Percentiles rank a stretch among this genome's conserved stretches.
These are phyloP conservation scores for Caenorhabditis inopinata DNA, from an alignment of 1,140 invertebrate genomes.

Conservation along the genomic window DNA sequence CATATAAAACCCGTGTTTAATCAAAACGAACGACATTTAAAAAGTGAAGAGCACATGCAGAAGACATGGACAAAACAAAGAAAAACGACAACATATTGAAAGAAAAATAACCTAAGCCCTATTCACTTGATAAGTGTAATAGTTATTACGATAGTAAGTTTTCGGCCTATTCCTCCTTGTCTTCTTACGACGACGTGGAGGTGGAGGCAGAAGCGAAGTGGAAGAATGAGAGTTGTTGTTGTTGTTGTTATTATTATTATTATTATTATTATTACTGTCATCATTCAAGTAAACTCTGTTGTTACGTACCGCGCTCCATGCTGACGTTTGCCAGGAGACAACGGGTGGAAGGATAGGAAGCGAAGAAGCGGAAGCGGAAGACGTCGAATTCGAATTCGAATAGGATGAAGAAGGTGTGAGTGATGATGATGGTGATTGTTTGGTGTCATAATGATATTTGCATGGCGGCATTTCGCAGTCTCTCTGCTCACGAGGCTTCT, in stretches of 20 bases:
- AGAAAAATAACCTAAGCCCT: background rate
- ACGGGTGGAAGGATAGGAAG: slow-evolving; percentile 30
- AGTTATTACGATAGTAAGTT: slow-evolving; percentile 4
- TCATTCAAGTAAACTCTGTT: background rate
- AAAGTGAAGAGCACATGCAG: slow-evolving; percentile 31
- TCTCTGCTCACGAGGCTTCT: slow-evolving; percentile 47
- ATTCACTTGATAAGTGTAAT: slow-evolving; percentile 28
- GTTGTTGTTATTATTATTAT: background rate
- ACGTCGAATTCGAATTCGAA: background rate
- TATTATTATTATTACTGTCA: background rate
- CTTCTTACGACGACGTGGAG: slow-evolving; percentile 32
- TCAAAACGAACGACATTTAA: background rate
- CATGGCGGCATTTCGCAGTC: slow-evolving; percentile 45
- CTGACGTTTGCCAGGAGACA: slow-evolving; percentile 37
- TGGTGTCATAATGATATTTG: background rate
- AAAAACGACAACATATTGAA: background rate
- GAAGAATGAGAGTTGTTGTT: background rate
- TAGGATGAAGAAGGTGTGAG: background rate
- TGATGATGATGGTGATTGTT: background rate
- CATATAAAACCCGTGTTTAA: slow-evolving; percentile 11
- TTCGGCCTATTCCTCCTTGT: slow-evolving; percentile 28
- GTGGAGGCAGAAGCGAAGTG: slow-evolving; percentile 3
- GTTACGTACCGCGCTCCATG: slow-evolving; percentile 45
- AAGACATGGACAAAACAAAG: slow-evolving; percentile 36
- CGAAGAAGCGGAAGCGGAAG: slow-evolving; percentile 23